A percentile compares a stretch with the other conserved stretches of the same genome.
Evolutionary conservation across 2,888 invertebrate species (phyloP).

Genomic region (Lutraria lutraria): DNA sequence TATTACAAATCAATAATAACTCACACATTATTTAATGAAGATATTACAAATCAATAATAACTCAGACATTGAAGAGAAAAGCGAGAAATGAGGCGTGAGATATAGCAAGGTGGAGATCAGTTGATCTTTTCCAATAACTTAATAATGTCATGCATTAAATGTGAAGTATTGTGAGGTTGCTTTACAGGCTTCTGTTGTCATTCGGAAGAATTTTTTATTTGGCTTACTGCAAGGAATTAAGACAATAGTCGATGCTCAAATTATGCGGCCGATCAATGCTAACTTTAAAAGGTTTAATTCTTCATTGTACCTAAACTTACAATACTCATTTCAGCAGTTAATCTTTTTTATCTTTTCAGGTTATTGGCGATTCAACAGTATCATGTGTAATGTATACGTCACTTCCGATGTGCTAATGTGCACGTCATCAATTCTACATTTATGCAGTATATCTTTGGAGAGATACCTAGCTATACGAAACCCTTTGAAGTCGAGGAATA

Average conservation of each 20-base stretch:
- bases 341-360: constrained; percentile 89
- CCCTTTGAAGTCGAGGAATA: constrained; percentile 90
- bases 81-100: no score
- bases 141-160: no score
- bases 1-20: no score
- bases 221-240: no score
- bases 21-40: no score
- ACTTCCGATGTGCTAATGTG: constrained; percentile 90
- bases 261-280: not conserved
- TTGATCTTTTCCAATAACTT: no score
- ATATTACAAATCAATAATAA: no score
- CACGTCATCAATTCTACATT: constrained; percentile 89
- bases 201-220: no score
- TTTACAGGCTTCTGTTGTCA: no score
- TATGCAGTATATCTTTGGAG: constrained; percentile 89
- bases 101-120: no score
- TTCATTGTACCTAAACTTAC: not conserved
- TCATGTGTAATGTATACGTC: constrained; percentile 87
- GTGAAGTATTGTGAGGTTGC: no score
- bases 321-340: not conserved
- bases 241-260: not conserved
- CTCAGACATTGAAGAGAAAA: no score
- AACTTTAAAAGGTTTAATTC: not conserved
- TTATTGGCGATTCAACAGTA: constrained; percentile 93
- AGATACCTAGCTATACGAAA: constrained; percentile 95